Evolutionary conservation across 2,888 invertebrate species (phyloP), one percentile per base, ranked within the genome.

Genomic region (Celastrina argiolus): DNA sequence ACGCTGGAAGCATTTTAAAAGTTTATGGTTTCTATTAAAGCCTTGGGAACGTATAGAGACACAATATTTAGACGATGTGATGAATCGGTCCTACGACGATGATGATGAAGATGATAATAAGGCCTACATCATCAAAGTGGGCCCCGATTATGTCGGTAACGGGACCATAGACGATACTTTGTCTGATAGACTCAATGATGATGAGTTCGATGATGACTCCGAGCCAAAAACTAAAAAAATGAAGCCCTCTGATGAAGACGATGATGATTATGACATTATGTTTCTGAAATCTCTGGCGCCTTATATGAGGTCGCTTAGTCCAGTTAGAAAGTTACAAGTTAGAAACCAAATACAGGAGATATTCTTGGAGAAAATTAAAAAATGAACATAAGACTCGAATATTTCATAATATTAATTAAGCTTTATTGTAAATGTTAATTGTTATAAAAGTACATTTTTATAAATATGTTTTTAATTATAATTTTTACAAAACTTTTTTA

Each of bases 1-100:
- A 0, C 76, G 73, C 65, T 86, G 86, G 86, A 73, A 75, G 0
- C 76, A 79, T 68, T 84, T 80, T 67, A 70, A 76, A 2, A 36
- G 66, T 0, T 68, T 84, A 42, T 73, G 71, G 58, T 84, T 83
- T 68, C 68, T 83, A 2, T 70, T 72, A 2, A 69, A 56, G 64
- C 73, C 68, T 7, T 68, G 63, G 1, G 68, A 69, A 68, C 6
- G 67, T 65, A 61, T 66, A 66, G 39, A 51, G 22, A 26, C 22
- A 0, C 51, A 51, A 12, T 51, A 51, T 51, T 22, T 18, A 5
- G 22, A 51, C 16, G 22, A 22, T 12, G 22, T 51, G 51, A 51
- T 14, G 22, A 22, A 51, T 6, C 12, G 5, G 10, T 22, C 59
- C 41, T 45, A 68, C 66, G 42, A 64, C 42, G 66, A 68, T 0